Evolutionary conservation across 2,797 vertebrate species (phyloP), one percentile per base, ranked within the genome.

Genomic region (Muraenolepis orangiensis): DNA sequence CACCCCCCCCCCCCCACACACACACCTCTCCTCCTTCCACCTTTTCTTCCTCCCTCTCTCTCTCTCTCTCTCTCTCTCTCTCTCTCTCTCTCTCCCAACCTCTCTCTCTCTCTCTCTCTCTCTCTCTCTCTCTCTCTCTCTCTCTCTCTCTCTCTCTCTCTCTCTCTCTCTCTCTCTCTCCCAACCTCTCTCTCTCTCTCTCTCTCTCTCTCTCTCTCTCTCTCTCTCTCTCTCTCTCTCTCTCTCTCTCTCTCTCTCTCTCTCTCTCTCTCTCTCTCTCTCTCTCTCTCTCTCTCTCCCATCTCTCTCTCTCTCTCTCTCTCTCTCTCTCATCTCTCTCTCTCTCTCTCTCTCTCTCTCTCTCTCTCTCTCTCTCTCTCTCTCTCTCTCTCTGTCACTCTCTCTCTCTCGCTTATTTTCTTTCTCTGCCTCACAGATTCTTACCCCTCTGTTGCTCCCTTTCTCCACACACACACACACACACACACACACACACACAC

Each of bases 251-350:
- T 38, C 69, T 71, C 36, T 40, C n/a, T 71, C 69, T 40, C 36
- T 71, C 36, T 28, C 23, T 42, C 34, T 42, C 7, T 34, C 14
- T 70, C 16, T n/a, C 5, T 13, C 20, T 13, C 16, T 20, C 69
- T 69, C 76, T 85, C 76, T 80, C 87, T 82, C n/a, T n/a, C n/a
- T n/a, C n/a, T 83, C 66, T 26, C 76, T 77, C 75, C n/a, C n/a
- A n/a, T 80, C 81, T 70, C 74, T 71, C n/a, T n/a, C n/a, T 64
- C 14, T 6, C 72, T 68, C 69, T 78, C 70, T 69, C 57, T n/a
- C 16, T 34, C 75, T 78, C 5, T 18, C 72, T 6, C 12, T 40
- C 69, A 81, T 78, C 77, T 77, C 71, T 81, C 20, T 26, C 1
- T 32, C 26, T 31, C 69, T n/a, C n/a, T n/a, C n/a, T n/a, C n/a